These are phyloP conservation scores for Brachyrhaphis roseni DNA, from an alignment of 2,797 vertebrate species.

Conservation along the genomic window DNA sequence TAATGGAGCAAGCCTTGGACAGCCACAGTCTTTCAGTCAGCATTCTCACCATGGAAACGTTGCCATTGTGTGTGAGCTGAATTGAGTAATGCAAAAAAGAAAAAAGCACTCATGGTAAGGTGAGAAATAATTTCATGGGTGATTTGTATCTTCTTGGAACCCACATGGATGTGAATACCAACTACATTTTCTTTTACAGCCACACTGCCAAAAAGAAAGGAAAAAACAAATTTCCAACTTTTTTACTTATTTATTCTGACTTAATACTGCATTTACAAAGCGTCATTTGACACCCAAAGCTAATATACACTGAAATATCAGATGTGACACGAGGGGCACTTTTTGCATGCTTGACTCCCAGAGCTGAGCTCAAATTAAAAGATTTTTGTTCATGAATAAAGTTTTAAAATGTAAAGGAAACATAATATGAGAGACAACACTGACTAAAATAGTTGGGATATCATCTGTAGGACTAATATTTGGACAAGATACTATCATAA, in stretches of 20 bases:
- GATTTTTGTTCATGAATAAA: slow-evolving; percentile 10
- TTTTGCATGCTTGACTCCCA: slow-evolving; percentile 12
- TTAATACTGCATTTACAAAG: slow-evolving; percentile 35
- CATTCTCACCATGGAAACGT: slow-evolving; percentile 71
- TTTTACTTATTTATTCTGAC: slow-evolving; percentile 50
- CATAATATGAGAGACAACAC: slow-evolving; percentile 14
- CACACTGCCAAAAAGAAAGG: neutral
- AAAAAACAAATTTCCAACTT: slow-evolving; percentile 13
- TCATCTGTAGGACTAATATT: neutral
- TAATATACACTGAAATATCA: slow-evolving; percentile 40
- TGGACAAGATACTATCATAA: slow-evolving; percentile 21
- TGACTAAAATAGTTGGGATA: slow-evolving; percentile 4
- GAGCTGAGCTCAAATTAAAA: slow-evolving; percentile 5
- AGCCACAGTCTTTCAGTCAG: slow-evolving; percentile 26
- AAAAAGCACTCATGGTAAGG: neutral
- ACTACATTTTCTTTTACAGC: neutral
- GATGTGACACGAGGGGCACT: slow-evolving; percentile 23
- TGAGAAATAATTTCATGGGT: neutral
- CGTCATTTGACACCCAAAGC: slow-evolving; percentile 50
- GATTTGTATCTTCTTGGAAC: neutral
- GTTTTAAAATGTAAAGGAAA: slow-evolving; percentile 3
- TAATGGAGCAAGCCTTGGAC: slow-evolving; percentile 30
- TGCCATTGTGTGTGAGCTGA: slow-evolving; percentile 27
- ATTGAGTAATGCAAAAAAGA: neutral
- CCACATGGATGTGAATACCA: neutral